Conservation (phyloP, 2,888 invertebrate species). For the Parapristionchus giblindavisi region DNA sequence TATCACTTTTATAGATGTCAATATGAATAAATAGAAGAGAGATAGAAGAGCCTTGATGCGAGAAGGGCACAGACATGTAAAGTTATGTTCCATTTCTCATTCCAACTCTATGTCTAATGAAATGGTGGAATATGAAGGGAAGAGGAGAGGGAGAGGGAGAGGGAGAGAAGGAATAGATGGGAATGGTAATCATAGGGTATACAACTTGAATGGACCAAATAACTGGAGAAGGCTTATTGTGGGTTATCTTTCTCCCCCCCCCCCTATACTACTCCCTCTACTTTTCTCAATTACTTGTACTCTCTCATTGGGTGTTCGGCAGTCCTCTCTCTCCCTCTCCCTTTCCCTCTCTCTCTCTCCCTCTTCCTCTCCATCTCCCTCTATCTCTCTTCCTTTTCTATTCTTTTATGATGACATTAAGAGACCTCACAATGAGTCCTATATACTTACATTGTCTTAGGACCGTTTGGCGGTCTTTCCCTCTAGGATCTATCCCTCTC, state of each 20-base stretch:
- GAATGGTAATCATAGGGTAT: no score
- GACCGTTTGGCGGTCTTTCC: not conserved
- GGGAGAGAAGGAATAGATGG: constrained; percentile 1
- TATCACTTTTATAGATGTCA: constrained; percentile 4
- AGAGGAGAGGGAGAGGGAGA: not conserved
- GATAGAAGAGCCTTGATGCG: constrained; percentile 17
- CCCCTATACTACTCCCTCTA: not conserved
- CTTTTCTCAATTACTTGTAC: not conserved
- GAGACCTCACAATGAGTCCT: constrained; percentile 5
- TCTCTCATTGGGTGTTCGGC: constrained; percentile 32
- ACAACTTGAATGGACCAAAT: no score
- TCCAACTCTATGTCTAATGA: not conserved
- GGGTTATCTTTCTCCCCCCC: not conserved
- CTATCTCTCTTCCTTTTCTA: not conserved
- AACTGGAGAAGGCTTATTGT: no score
- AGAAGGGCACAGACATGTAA: not conserved
- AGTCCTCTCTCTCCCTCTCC: not conserved
- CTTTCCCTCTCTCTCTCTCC: not conserved
- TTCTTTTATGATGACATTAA: constrained; percentile 24
- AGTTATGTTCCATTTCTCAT: no score
- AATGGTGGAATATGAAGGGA: not conserved
- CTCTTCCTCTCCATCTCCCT: constrained; percentile 40
- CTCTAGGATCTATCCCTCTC: not conserved
- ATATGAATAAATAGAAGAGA: constrained; percentile 2
- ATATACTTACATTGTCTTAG: constrained; percentile 3